Evolutionary conservation across 2,797 vertebrate genomes (phyloP).

Genomic region (Phalanger gymnotis): DNA sequence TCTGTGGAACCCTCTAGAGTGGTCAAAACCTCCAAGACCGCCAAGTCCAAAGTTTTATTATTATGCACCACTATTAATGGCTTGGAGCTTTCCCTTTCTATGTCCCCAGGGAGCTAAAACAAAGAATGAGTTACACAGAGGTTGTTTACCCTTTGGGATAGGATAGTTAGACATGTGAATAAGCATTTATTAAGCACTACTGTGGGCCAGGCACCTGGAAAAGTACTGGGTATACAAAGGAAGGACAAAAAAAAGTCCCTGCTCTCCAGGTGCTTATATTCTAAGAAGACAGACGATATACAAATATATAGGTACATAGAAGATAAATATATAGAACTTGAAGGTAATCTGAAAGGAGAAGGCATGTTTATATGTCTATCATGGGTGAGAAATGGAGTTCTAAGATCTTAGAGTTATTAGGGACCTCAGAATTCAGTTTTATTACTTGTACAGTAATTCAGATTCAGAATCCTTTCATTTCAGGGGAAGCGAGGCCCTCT

Average conservation of each 20-base stretch:
- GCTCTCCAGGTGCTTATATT: background rate
- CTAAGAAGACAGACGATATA: background rate
- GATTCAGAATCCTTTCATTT: background rate
- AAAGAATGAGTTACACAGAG: background rate
- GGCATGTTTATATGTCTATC: background rate
- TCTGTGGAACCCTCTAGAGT: background rate
- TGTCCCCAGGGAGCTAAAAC: background rate
- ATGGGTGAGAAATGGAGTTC: too few species aligned
- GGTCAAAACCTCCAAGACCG: background rate
- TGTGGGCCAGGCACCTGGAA: fast-evolving
- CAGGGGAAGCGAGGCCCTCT: background rate
- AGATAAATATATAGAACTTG: background rate
- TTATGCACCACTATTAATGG: background rate
- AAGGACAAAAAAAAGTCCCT: background rate
- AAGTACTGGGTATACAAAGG: background rate
- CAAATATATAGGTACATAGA: background rate
- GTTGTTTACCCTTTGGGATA: background rate
- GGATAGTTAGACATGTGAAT: background rate
- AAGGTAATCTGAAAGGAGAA: background rate
- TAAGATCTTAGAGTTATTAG: background rate
- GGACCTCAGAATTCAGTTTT: background rate
- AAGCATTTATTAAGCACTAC: background rate
- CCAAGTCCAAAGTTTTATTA: background rate
- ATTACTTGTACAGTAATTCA: background rate
- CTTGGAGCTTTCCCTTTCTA: background rate